Percentiles rank a stretch among this genome's conserved stretches.
Evolutionary conservation across 2,888 invertebrate genomes (phyloP).

Genomic region (Lithophane semibrunnea): DNA sequence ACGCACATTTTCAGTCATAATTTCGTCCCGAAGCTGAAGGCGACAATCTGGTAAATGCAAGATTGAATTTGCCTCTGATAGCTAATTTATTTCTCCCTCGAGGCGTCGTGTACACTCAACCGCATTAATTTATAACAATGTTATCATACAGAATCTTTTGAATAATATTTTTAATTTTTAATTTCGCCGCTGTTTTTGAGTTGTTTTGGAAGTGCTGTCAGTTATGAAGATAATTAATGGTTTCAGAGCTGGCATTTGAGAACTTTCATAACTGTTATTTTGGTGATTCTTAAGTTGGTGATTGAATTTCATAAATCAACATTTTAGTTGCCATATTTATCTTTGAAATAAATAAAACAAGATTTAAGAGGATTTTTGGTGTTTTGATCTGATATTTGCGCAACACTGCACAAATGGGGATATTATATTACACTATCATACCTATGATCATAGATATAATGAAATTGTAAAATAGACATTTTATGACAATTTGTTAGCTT

Average conservation of each 20-base stretch:
- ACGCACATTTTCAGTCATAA: slow-evolving; percentile 70
- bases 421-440: too few species aligned
- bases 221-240: background rate
- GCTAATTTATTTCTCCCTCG: slow-evolving; percentile 87
- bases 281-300: background rate
- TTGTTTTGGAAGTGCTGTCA: background rate
- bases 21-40: slow-evolving; percentile 72
- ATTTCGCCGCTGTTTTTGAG: slow-evolving; percentile 2
- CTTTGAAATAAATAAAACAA: background rate
- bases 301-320: background rate
- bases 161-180: slow-evolving; percentile 23
- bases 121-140: slow-evolving; percentile 66
- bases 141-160: slow-evolving; percentile 52
- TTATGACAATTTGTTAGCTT: too few species aligned
- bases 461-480: too few species aligned
- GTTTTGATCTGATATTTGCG: background rate
- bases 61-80: slow-evolving; percentile 87
- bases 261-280: background rate
- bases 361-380: too few species aligned
- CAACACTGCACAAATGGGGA: background rate
- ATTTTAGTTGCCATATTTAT: background rate
- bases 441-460: too few species aligned
- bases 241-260: background rate
- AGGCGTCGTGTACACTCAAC: slow-evolving; percentile 71
- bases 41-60: slow-evolving; percentile 83